Evolutionary conservation across 2,888 invertebrate genomes (phyloP).

Genomic region (Spisula subtruncata): DNA sequence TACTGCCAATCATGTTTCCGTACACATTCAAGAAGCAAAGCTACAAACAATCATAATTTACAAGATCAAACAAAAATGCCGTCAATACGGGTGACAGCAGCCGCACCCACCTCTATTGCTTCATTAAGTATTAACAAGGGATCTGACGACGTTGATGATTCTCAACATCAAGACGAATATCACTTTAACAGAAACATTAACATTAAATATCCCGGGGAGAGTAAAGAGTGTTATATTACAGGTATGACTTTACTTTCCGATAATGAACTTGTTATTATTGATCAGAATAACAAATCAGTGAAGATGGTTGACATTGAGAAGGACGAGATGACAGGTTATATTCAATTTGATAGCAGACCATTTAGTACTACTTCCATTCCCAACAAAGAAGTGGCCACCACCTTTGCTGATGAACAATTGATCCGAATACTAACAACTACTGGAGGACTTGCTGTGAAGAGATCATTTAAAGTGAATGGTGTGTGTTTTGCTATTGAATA

Average conservation of each 20-base stretch:
- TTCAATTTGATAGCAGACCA: not conserved
- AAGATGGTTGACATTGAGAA: not conserved
- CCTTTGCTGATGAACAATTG: not conserved
- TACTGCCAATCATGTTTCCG: too few species aligned
- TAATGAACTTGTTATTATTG: not conserved
- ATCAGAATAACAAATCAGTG: not conserved
- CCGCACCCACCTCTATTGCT: too few species aligned
- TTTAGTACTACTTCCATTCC: not conserved
- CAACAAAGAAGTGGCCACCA: not conserved
- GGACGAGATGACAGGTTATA: not conserved
- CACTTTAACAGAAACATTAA: not conserved
- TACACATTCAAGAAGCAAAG: too few species aligned
- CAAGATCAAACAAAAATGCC: too few species aligned
- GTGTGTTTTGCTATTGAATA: not conserved
- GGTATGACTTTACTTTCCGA: not conserved
- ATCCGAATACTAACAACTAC: not conserved
- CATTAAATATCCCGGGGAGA: not conserved
- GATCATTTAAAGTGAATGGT: not conserved
- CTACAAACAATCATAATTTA: too few species aligned
- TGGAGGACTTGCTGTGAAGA: not conserved
- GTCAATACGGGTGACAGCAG: too few species aligned
- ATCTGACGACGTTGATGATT: too few species aligned
- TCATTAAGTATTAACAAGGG: too few species aligned
- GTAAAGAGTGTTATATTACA: slow-evolving; percentile 1
- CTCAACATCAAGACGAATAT: not conserved